Conservation (phyloP, 2,797 vertebrate genomes). For the Coracias cyanogaster region DNA sequence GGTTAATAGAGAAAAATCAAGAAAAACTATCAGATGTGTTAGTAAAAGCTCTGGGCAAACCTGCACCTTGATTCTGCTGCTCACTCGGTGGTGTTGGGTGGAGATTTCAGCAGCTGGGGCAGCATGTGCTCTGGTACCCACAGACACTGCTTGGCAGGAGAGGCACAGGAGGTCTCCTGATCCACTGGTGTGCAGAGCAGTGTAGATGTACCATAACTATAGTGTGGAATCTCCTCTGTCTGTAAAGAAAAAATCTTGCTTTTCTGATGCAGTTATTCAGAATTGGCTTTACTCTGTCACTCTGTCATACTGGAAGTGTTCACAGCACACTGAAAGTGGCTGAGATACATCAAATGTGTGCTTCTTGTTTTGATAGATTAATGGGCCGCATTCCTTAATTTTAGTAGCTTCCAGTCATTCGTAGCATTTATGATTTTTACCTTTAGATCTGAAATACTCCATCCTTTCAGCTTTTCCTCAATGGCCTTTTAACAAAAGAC, state of each 20-base stretch:
- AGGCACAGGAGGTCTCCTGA: background rate
- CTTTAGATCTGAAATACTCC: background rate
- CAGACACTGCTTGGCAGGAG: background rate
- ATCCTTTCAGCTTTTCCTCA: background rate
- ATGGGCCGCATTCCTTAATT: background rate
- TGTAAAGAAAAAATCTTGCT: background rate
- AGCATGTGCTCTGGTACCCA: background rate
- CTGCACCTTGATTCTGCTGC: background rate
- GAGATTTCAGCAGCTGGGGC: background rate
- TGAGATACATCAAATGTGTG: accelerated
- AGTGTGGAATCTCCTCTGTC: background rate
- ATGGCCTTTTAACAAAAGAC: background rate
- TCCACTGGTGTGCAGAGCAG: background rate
- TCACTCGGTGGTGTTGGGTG: background rate
- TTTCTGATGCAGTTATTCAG: background rate
- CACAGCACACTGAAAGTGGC: background rate
- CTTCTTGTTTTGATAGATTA: background rate
- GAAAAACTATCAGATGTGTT: background rate
- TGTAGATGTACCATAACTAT: background rate
- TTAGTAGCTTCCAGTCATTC: background rate
- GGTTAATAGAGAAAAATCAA: background rate
- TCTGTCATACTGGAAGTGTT: background rate
- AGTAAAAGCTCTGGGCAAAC: background rate
- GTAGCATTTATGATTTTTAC: background rate
- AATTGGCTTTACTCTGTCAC: background rate